phyloP scores from a whole-genome alignment of 2,888 invertebrate genomes.

The Eupsilia transversa region DNA sequence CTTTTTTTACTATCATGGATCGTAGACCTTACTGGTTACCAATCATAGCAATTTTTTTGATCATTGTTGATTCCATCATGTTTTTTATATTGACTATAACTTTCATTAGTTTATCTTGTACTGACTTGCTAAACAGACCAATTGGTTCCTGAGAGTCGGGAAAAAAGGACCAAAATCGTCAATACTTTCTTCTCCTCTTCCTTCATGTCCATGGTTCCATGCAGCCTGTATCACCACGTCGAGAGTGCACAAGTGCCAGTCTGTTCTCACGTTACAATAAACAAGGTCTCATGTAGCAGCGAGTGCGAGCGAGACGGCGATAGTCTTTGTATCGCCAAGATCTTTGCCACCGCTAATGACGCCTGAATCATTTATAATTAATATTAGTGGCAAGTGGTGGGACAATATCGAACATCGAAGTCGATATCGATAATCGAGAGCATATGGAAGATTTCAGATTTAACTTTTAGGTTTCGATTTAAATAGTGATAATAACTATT shows the following conservation, averaged over 20 bases:
- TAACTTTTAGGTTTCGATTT: neutral
- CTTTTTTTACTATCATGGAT: no score
- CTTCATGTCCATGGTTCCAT: neutral
- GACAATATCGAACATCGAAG: constrained; percentile 11
- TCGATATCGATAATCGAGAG: neutral
- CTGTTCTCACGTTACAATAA: constrained; percentile 78
- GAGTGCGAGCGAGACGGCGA: constrained; percentile 65
- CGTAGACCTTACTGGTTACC: no score
- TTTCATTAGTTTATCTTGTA: neutral
- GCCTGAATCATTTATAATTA: constrained; percentile 76
- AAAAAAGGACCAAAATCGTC: neutral
- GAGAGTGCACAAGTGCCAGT: constrained; percentile 61
- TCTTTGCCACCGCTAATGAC: constrained; percentile 78
- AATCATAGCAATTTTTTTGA: neutral
- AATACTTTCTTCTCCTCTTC: neutral
- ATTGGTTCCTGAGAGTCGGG: no score
- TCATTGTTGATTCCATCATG: no score
- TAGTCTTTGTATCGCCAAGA: constrained; percentile 68
- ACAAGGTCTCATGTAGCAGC: constrained; percentile 60
- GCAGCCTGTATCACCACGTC: constrained; percentile 63
- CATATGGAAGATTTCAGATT: neutral
- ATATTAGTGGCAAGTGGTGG: constrained; percentile 69
- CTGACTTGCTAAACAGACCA: neutral
- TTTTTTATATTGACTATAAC: neutral
- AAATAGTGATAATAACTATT: no score